Base-by-base conservation (phyloP, 2,113 vertebrate genomes). In the Chiloscyllium plagiosum region DNA sequence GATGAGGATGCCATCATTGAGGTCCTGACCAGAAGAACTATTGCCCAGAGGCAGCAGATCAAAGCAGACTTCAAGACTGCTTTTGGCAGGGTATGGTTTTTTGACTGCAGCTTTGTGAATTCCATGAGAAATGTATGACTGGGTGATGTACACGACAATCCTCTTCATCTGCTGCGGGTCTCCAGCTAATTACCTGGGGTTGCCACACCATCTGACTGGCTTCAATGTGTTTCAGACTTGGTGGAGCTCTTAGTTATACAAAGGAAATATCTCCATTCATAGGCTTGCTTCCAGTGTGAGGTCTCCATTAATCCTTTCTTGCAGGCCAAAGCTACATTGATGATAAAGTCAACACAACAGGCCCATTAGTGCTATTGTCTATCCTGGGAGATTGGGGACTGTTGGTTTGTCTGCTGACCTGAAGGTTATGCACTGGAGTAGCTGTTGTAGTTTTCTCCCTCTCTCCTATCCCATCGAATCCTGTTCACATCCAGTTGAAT, bases 11-110 rank as follows among this genome's bases (percentile, higher is more conserved):
- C 97, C 56, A 97, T 99, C 96, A 98, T 97, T 0, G 97, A 97
- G 0, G 96, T 98, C 94, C 50, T 99, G 5, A 97, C 98, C 47
- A 98, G 97, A 65, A 97, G 99, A 20, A 98, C 97, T 0, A 96
- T 97, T 0, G 98, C 98, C 96, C 99, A 99, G 80, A 98, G 99
- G 70, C 99, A 99, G 98, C 98, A 98, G 90, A 99, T 99, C 96
- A 98, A 98, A 96, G 98, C 98, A 24, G 96, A 98, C 93, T 99
- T 97, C 87, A 99, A 99, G 96, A 97, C 97, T 95, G 96, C 96
- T 0, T 97, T 99, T 1, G 99, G 99, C 96, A 99, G 99, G 98
- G 99, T 99, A 97, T 92, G 97, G 70, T 29, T 22, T 61, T 50
- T 52, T 87, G 26, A 50, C 72, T 80, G 56, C 95, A 87, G 66